These are phyloP conservation scores for Cydia strobilella DNA, from an alignment of 1,140 invertebrate species.

Conservation along the genomic window DNA sequence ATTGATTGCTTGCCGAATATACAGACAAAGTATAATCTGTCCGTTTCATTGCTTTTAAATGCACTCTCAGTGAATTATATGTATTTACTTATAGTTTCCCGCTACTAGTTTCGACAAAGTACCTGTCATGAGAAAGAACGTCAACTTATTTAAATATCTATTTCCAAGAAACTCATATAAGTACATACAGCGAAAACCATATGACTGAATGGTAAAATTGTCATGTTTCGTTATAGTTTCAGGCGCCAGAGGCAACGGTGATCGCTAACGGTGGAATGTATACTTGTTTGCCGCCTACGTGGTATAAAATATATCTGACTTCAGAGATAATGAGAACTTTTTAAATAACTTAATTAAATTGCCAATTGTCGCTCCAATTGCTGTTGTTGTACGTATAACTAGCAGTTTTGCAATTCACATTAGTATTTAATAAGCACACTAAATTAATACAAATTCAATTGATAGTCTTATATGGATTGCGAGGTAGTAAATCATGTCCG, in stretches of 20 bases:
- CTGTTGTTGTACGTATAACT: too few species aligned
- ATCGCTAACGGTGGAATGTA: too few species aligned
- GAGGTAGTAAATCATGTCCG: slow-evolving; percentile 48
- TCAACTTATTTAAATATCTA: background rate
- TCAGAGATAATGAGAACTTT: too few species aligned
- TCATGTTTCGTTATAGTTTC: too few species aligned
- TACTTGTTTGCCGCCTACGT: too few species aligned
- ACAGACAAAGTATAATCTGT: background rate
- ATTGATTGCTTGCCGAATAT: background rate
- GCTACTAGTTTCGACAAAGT: background rate
- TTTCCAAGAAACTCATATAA: background rate
- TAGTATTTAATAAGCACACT: too few species aligned
- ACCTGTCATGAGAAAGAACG: background rate
- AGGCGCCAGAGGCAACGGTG: too few species aligned
- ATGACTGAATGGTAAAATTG: background rate
- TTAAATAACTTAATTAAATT: too few species aligned
- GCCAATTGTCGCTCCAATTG: too few species aligned
- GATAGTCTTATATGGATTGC: background rate
- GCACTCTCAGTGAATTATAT: background rate
- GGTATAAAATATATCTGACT: too few species aligned
- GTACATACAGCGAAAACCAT: background rate
- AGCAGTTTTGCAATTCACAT: too few species aligned
- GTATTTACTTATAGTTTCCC: background rate
- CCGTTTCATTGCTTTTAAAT: background rate
- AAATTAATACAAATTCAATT: background rate